Evolutionary conservation across 1,140 invertebrate genomes (phyloP), one percentile per base, ranked within the genome.

Genomic region (Drosophila funebris): DNA sequence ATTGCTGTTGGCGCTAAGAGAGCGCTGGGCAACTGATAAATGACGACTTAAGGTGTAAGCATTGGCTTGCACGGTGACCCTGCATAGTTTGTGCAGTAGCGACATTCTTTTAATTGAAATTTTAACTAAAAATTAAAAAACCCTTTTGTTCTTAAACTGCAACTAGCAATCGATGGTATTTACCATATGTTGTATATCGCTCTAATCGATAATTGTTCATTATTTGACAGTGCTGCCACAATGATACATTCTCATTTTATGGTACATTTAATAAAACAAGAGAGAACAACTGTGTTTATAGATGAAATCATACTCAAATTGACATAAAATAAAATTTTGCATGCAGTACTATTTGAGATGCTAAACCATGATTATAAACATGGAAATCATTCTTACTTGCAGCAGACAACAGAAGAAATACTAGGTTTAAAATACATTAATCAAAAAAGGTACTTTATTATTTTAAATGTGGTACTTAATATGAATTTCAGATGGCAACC

Each of bases 51-150:
- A 18, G 1, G 13, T 52, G 7, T 62, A 54, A 1, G n/a, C 54
- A 37, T 29, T 53, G 4, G 16, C 3, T 14, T 18, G 29, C n/a
- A 53, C 0, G 9, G 54, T 50, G 5, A 63, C 24, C 33, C 46
- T 62, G 24, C 31, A 37, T 0, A 87, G 18, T 29, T 77, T 82
- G 8, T 74, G 70, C 14, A 85, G 54, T 48, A 85, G 22, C 16
- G 82, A 85, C 82, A 85, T 87, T n/a, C 3, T 75, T 74, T 85
- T 87, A 46, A 82, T 87, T 84, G 16, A 70, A 31, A 57, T 9
- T 50, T 50, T 39, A 16, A 18, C 9, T 27, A 39, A 44, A 27
- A 27, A 27, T 8, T 14, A 24, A 37, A 37, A 36, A 37, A 22
- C 41, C 46, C 27, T 27, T 29, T 43, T 31, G 1, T 9, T 24